Evolutionary conservation across 2,797 vertebrate species (phyloP).

Genomic region (Hapalemur alaotrensis): DNA sequence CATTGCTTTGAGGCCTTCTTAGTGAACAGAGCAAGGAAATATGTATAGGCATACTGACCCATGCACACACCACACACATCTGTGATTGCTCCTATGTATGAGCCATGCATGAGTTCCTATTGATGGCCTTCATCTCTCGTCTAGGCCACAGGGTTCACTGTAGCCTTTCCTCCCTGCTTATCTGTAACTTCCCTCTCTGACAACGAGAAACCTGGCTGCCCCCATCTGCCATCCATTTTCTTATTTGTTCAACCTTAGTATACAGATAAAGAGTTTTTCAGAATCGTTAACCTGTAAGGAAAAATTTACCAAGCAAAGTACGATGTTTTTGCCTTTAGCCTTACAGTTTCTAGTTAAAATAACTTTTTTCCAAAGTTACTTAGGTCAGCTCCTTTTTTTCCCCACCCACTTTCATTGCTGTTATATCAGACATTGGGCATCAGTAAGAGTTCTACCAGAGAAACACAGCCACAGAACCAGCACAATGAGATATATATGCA

Average conservation of each 20-base stretch:
- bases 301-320: neutral
- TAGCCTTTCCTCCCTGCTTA: neutral
- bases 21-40: neutral
- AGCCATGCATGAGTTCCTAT: neutral
- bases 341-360: neutral
- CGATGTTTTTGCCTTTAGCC: neutral
- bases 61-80: no score
- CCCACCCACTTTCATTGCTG: neutral
- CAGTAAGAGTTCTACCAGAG: neutral
- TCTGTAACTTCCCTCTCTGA: neutral
- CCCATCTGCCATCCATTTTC: neutral
- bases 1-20: neutral
- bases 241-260: neutral
- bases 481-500: neutral
- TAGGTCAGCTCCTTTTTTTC: neutral
- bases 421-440: neutral
- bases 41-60: neutral
- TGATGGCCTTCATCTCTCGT: neutral
- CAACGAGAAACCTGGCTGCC: no score
- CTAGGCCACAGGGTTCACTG: neutral
- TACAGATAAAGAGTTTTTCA: neutral
- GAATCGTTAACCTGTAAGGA: neutral
- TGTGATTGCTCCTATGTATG: neutral
- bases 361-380: neutral
- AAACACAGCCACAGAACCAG: neutral